A percentile compares a stretch with the other conserved stretches of the same genome.
Evolutionary conservation across 2,888 invertebrate species (phyloP).

Genomic region (Eledone cirrhosa): DNA sequence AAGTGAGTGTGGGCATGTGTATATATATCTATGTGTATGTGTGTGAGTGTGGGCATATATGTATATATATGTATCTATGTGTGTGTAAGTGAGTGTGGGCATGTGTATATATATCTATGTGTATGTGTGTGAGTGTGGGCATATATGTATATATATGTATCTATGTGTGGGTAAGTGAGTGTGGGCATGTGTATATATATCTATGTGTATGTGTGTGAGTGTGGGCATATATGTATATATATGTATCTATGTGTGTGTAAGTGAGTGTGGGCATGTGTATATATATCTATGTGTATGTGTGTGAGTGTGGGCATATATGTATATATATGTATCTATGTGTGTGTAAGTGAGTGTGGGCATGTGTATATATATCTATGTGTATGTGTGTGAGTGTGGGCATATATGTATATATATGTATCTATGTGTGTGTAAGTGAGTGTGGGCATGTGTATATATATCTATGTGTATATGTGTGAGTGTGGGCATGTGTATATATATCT

Average conservation of each 20-base stretch:
- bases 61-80: neutral
- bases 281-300: no score
- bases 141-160: neutral
- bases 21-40: neutral
- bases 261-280: no score
- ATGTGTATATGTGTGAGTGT: neutral
- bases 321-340: no score
- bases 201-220: neutral
- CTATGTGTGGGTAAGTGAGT: neutral
- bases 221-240: neutral
- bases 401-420: neutral
- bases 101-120: neutral
- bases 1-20: no score
- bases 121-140: neutral
- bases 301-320: neutral
- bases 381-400: neutral
- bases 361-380: neutral
- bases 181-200: neutral
- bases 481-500: neutral
- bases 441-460: neutral
- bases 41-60: neutral
- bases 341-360: neutral
- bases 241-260: neutral
- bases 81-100: neutral
- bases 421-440: neutral